Evolutionary conservation across 2,888 invertebrate species (phyloP), one percentile per base, ranked within the genome.

Genomic region (Athrips mouffetella): DNA sequence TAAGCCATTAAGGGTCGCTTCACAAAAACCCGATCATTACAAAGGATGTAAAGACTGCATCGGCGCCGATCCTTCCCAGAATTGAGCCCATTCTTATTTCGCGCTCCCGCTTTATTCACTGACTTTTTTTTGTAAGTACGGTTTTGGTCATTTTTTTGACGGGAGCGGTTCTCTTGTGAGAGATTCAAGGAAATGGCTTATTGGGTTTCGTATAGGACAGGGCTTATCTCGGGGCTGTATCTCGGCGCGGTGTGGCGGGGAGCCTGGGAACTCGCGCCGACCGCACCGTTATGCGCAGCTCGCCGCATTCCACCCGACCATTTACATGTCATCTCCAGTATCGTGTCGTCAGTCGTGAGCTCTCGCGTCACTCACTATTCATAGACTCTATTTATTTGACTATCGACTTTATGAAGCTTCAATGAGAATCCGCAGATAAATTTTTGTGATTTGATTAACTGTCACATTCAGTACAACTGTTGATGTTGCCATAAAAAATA

Each of bases 31-130:
- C 71, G 73, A 80, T 82, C 81, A 80, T 85, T 85, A 86, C 78
- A 83, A 84, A 82, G 76, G 78, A 82, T 82, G 75, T 81, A 82
- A 83, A 83, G 84, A 79, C 79, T 79, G 76, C 80, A 76, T 75
- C 84, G 83, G 84, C 84, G 82, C 79, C 82, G 84, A 71, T 68
- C 82, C 86, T 87, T 88, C 87, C 76, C 80, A 83, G 87, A 87
- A 87, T 69, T 74, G 76, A 65, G 71, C 64, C 85, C 82, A 87
- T 87, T 88, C 86, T 87, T 84, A 84, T 86, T 86, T 86, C 75
- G 86, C 82, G 83, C 81, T 82, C 84, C 82, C 79, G 83, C 82
- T 79, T 80, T 87, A 84, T 87, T 87, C 82, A 83, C 70, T 63
- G 69, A 59, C 64, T 71, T 79, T 86, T 86, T 37, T 37, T 37